A percentile compares a stretch with the other conserved stretches of the same genome.
Conservation (phyloP, 2,113 vertebrate genomes). For the Scopus umbretta region DNA sequence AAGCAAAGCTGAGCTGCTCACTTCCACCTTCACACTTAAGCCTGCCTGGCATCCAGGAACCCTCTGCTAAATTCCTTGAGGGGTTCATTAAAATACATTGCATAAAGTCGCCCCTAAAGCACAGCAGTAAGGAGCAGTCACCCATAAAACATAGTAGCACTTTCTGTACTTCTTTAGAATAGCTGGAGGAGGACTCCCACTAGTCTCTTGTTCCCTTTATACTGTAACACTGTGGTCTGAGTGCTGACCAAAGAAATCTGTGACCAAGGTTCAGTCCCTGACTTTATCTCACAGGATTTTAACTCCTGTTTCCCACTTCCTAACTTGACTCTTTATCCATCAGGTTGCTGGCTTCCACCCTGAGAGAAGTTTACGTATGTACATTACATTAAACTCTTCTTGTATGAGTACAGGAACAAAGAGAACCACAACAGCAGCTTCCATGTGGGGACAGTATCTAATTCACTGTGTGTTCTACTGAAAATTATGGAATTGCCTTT, state of each 20-base stretch:
- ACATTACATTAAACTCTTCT: not conserved
- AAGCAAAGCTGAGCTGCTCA: not conserved
- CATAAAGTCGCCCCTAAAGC: not conserved
- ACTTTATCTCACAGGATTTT: not conserved
- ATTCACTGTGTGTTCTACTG: not conserved
- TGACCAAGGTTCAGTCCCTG: not conserved
- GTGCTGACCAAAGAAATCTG: not conserved
- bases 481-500: not conserved
- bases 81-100: not conserved
- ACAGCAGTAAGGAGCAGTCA: not conserved
- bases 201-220: not conserved
- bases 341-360: not conserved
- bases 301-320: not conserved
- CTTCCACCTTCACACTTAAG: not conserved
- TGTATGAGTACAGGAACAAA: not conserved
- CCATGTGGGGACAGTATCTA: not conserved
- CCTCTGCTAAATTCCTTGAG: not conserved
- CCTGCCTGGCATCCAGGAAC: not conserved
- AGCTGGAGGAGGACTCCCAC: not conserved
- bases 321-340: not conserved
- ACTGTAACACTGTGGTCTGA: not conserved
- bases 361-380: not conserved
- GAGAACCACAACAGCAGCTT: not conserved
- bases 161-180: not conserved
- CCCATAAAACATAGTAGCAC: not conserved